Base-by-base conservation (phyloP, 1,140 invertebrate species). In the Megalopta genalis region DNA sequence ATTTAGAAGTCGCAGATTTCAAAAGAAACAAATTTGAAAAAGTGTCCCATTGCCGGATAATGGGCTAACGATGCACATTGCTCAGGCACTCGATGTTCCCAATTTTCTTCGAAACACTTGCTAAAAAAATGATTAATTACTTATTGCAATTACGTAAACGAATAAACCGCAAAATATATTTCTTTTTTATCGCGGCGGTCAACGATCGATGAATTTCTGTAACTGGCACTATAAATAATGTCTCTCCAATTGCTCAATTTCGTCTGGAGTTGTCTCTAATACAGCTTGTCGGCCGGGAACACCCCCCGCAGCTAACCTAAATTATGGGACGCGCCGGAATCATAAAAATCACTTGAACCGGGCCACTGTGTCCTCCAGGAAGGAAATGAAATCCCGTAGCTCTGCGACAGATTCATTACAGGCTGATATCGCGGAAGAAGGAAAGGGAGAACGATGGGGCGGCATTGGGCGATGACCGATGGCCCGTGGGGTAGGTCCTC, bases 401-500 rank as follows among this genome's bases (percentile, higher is more conserved):
- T 65, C n/a, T 32, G 85, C 66, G 81, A 86, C 85, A 86, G 81
- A 86, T 86, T 86, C 84, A 86, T 86, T 86, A 86, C 80, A 59
- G 66, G 62, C 39, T 68, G 74, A 81, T 86, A 86, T 76, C 83
- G 76, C 74, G 71, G 7, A 14, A 12, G 49, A 67, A 67, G 65
- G 52, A 82, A 52, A 27, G 63, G 49, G 57, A 69, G 65, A 81
- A 73, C 60, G 69, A 85, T 60, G 37, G 74, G 73, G 77, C 42
- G 81, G 66, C 81, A 75, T 83, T 86, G 57, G 77, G 72, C 70
- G 89, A 90, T 91, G 89, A 91, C 86, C 85, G 89, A 91, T 91
- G 88, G 84, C 78, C 64, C 77, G 88, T 90, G 87, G 88, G 90
- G 88, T 91, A 91, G 89, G 88, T 90, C 87, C 86, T 90, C 87